Evolutionary conservation across 1,140 invertebrate species (phyloP), one percentile per base, ranked within the genome.

Genomic region (Thaumatotibia leucotreta): DNA sequence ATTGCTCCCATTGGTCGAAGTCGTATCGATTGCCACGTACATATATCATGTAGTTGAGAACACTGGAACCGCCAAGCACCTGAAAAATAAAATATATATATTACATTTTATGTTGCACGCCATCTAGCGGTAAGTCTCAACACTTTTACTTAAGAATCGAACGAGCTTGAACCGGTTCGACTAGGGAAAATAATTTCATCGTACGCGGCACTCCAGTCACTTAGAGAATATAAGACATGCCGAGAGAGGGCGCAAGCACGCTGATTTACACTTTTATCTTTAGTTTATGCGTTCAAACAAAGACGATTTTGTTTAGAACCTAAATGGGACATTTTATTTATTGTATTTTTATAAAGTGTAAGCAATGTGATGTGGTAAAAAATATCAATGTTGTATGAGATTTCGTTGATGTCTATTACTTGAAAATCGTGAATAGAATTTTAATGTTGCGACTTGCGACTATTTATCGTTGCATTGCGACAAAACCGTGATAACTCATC

Each of bases 11-110:
- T 27, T 95, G 91, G 79, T 99, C 96, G 79, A 97, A 99, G 80
- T 99, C 98, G 31, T 93, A 90, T 71, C 91, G 93, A 87, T 95
- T 93, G 52, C 96, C 98, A 69, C 98, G 91, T 0, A 98, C 97
- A 83, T 99, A 99, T 0, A 98, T 93, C 98, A 99, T 98, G 75
- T 98, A 98, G 83, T 99, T 99, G 0, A 99, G 91, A 0, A 97
- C 96, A 50, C 96, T 97, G 0, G 96, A 97, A 0, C 98, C 98
- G 1, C 98, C 98, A 0, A 97, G 88, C 0, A 97, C 95, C 87
- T 89, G 85, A 32, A 86, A 87, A 22, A 61, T 39, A 62, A 63
- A 61, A 24, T n/a, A 63, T 27, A 67, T 1, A 14, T 63, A 6
- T 29, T 9, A 11, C n/a, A 27, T 27, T 29, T 58, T 27, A 10